Conservation (phyloP, 2,113 vertebrate species). For the Maccullochella peelii region DNA sequence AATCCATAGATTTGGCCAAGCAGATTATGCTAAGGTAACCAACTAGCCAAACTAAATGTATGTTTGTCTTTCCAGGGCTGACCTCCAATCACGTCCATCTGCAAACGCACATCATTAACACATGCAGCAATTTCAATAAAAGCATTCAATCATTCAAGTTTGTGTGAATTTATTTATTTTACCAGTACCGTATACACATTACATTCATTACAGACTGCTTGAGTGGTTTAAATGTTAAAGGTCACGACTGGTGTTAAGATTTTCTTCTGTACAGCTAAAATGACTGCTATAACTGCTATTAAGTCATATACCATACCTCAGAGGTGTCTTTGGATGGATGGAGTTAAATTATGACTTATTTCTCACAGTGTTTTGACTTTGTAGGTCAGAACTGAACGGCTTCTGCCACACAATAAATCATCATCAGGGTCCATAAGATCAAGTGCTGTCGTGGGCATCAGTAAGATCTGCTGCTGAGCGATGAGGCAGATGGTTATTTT, state of each 20-base stretch:
- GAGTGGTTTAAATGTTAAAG: slow-evolving; percentile 9
- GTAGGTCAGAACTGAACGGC: slow-evolving; percentile 1
- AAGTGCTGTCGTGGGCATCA: slow-evolving; percentile 47
- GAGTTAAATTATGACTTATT: slow-evolving; percentile 2
- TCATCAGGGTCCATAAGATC: slow-evolving; percentile 46
- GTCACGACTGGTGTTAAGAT: background rate
- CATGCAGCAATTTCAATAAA: too few relatives aligned
- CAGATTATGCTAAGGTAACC: too few relatives aligned
- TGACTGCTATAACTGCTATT: slow-evolving; percentile 10
- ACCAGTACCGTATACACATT: too few relatives aligned
- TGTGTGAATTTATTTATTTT: too few relatives aligned
- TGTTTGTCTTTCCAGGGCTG: too few relatives aligned
- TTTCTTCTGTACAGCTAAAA: background rate
- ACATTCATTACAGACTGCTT: too few relatives aligned
- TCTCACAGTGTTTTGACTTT: slow-evolving; percentile 24
- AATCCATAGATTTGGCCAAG: too few relatives aligned
- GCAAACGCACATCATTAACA: too few relatives aligned
- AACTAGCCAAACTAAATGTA: too few relatives aligned
- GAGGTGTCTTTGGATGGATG: background rate
- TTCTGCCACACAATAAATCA: slow-evolving; percentile 34
- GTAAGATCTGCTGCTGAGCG: slow-evolving; percentile 41
- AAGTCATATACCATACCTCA: background rate
- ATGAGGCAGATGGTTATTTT: slow-evolving; percentile 59
- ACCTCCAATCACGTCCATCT: too few relatives aligned
- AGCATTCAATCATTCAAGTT: too few relatives aligned